Conservation (phyloP, 2,113 vertebrate species). For the Perca flavescens region DNA sequence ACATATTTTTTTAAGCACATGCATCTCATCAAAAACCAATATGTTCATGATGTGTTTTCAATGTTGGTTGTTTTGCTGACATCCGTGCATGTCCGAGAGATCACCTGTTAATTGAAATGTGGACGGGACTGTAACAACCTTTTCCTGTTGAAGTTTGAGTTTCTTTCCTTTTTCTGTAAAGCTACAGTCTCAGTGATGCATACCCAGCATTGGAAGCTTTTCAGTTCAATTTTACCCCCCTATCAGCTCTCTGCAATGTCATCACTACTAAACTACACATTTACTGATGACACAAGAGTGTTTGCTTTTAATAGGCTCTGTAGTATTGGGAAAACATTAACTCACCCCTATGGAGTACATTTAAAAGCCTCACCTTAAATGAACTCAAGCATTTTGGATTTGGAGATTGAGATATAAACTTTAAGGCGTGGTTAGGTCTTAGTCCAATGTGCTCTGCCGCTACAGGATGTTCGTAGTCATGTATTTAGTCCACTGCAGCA, state of each 20-base stretch:
- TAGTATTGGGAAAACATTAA: neutral
- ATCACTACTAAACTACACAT: neutral
- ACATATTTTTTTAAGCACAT: constrained; percentile 1
- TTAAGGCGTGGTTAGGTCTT: neutral
- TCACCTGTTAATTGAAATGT: neutral
- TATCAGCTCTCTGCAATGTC: neutral
- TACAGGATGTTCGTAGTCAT: neutral
- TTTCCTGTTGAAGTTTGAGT: neutral
- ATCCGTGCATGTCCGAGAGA: neutral
- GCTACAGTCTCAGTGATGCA: neutral
- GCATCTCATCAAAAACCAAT: neutral
- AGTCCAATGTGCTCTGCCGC: neutral
- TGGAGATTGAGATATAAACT: neutral
- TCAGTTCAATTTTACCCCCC: neutral
- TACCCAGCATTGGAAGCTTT: neutral
- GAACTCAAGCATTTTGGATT: neutral
- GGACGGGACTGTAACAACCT: neutral
- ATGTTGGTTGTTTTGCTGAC: neutral
- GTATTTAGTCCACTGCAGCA: neutral
- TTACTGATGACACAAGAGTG: constrained; percentile 1
- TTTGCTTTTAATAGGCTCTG: neutral
- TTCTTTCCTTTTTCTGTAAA: neutral
- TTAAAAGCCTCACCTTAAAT: neutral
- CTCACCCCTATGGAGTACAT: neutral
- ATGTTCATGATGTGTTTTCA: neutral